Percentiles rank a stretch among this genome's conserved stretches.
Conservation (phyloP, 1,140 invertebrate species). For the Arion vulgaris region DNA sequence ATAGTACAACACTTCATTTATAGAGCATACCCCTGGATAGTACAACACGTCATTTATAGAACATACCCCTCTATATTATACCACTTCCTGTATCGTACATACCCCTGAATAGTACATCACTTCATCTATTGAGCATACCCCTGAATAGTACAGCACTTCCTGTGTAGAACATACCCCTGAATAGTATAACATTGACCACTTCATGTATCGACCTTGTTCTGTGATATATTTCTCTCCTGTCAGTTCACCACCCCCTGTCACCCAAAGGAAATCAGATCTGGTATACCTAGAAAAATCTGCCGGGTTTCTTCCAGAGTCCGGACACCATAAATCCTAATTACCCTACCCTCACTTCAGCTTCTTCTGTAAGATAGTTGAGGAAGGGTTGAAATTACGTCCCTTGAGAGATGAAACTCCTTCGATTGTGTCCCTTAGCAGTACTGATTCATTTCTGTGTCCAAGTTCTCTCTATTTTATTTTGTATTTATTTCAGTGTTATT, state of each 20-base stretch:
- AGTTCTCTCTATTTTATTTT: no score
- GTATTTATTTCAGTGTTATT: no score
- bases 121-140: no score
- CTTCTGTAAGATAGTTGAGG: not conserved
- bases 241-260: not conserved
- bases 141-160: no score
- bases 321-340: conserved; percentile 27
- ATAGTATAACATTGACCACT: not conserved
- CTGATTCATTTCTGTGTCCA: no score
- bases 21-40: no score
- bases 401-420: conserved; percentile 9
- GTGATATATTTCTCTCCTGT: not conserved
- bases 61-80: no score
- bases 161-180: no score
- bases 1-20: no score
- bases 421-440: not conserved
- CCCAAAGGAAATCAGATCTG: conserved; percentile 11
- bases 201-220: not conserved
- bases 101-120: no score
- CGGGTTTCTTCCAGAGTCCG: not conserved
- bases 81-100: no score
- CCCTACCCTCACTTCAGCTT: not conserved
- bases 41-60: no score
- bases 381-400: not conserved
- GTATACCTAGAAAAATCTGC: not conserved